A percentile compares a stretch with the other conserved stretches of the same genome.
phyloP scores from a whole-genome alignment of 1,140 invertebrate species.

The Drosophila leontia region DNA sequence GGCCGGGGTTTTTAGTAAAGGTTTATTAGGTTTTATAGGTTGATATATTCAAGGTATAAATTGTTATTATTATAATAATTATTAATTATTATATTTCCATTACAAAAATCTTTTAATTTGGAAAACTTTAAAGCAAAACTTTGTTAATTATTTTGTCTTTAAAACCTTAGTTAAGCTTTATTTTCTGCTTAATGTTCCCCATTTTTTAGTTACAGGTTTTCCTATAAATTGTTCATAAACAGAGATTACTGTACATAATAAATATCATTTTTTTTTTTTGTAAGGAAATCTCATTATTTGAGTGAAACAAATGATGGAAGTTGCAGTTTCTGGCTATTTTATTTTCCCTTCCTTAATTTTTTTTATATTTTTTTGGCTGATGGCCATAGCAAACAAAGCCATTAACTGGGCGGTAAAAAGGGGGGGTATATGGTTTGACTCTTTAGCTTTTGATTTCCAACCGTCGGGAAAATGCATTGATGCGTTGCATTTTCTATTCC shows the following conservation, averaged over 20 bases:
- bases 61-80: too few relatives aligned
- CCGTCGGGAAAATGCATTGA: constrained; percentile 65
- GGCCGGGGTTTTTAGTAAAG: neutral
- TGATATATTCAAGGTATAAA: neutral
- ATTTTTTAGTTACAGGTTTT: neutral
- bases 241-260: neutral
- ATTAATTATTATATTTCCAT: too few relatives aligned
- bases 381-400: constrained; percentile 78
- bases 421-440: constrained; percentile 30
- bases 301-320: constrained; percentile 38
- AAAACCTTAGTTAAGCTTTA: too few relatives aligned
- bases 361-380: constrained; percentile 51
- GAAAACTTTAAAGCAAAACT: too few relatives aligned
- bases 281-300: constrained; percentile 57
- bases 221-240: neutral
- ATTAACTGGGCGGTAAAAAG: constrained; percentile 67
- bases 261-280: neutral
- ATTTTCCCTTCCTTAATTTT: neutral
- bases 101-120: too few relatives aligned
- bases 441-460: constrained; percentile 57
- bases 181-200: neutral
- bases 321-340: constrained; percentile 40
- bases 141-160: too few relatives aligned
- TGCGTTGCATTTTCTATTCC: constrained; percentile 74
- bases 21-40: neutral